Evolutionary conservation across 2,113 vertebrate species (phyloP), one percentile per base, ranked within the genome.

Genomic region (Cryptotis parvus): DNA sequence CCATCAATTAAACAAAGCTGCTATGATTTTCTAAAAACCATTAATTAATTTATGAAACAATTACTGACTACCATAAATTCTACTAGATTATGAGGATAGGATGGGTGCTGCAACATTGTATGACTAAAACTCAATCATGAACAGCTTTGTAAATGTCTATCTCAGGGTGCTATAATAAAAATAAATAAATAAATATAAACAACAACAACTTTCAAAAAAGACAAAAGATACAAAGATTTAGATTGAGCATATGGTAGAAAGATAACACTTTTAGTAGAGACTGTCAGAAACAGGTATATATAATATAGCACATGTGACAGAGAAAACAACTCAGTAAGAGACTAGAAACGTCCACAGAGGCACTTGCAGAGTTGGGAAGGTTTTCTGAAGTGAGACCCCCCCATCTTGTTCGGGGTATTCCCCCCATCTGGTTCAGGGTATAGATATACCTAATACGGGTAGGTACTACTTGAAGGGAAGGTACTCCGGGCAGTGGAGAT

Each of bases 1-100:
- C 26, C 69, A 27, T 10, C 63, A 84, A 35, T 6, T 20, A 79
- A 15, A 55, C 84, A 27, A 65, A 63, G 18, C 82, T 70, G 22
- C 88, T 74, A 74, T 87, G 45, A 35, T 39, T 65, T 88, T 91
- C 68, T 49, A 33, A 91, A 94, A 86, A 73, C 14, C 14, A 18
- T 68, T 52, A 29, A 77, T 39, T 78, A n/a, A 65, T 68, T 82
- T 58, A 68, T 22, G 35, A 78, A 70, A n/a, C 33, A 66, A 26
- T 61, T 69, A 69, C 82, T 31, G 55, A 52, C 49, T 61, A 7
- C 24, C 94, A 89, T 49, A 45, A 15, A 80, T 18, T 24, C 0
- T 9, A 31, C 10, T 81, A 84, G 73, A 31, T 81, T 81, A 35
- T 89, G 61, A 87, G 41, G n/a, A n/a, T n/a, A n/a, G n/a, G n/a